Evolutionary conservation across 2,113 vertebrate species (phyloP), one percentile per base, ranked within the genome.

Genomic region (Manacus vitellinus): DNA sequence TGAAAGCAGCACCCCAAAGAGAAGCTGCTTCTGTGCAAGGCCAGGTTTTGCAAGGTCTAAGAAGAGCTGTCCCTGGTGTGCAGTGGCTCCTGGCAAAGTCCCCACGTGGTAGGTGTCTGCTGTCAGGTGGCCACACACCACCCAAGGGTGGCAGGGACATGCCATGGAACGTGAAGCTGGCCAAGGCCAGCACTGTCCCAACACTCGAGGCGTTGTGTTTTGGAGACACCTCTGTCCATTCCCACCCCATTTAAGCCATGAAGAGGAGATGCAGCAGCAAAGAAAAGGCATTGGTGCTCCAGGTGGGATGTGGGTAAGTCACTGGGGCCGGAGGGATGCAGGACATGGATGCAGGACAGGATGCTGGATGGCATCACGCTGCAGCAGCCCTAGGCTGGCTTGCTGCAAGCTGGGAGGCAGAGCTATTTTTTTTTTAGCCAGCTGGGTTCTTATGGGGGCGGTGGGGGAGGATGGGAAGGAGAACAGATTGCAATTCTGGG

Each of bases 161-260:
- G 77, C 65, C 46, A 41, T 0, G 6, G 73, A 51, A 55, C 62
- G 70, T 0, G 0, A n/a, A 83, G n/a, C 49, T 66, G 59, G 54
- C 39, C 30, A 24, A 65, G 31, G 71, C 30, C 82, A 83, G 52
- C 27, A 20, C 44, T 6, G 13, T 31, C 33, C 23, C 43, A 61
- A 49, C 0, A 0, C 22, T 54, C 13, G 1, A 44, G 30, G 49
- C 14, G 58, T 1, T 3, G 2, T 51, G 37, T 39, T 77, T 37
- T 58, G 33, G 61, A 67, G 70, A 49, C 0, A 4, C 12, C 15
- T 82, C 66, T 78, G 82, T 4, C 37, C 2, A 1, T 35, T 90
- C 43, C 23, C 58, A 76, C 51, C 18, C 1, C 0, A 31, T 43
- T 81, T 18, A 49, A 85, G 52, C 14, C 4, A 2, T 1, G 7